Evolutionary conservation across 1,140 invertebrate genomes (phyloP), one percentile per base, ranked within the genome.

Genomic region (Centruroides sculpturatus): DNA sequence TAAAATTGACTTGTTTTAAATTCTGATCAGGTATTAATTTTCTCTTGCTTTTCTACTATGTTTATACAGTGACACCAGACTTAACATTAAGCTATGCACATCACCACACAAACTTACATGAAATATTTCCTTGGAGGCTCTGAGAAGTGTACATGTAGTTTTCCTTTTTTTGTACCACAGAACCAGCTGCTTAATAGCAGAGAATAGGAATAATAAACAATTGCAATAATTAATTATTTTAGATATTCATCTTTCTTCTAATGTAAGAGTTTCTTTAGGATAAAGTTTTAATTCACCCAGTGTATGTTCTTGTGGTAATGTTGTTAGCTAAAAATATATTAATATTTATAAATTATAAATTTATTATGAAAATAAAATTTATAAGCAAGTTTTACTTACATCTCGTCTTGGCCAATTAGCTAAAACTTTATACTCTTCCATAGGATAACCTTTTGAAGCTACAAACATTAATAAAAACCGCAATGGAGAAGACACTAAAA

Each of bases 391-490:
- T 41, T 35, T 68, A 83, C 84, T 85, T 78, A 88, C 85, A 82
- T 94, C 91, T 81, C 85, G 84, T 72, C 90, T 82, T 71, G 92
- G 92, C 86, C 87, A 94, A 71, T 87, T 89, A 67, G 85, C 85
- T 65, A 94, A 84, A 54, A 94, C 83, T 81, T 94, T 95, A 72
- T 85, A 94, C 70, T 92, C 87, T 69, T 87, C 84, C 63, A 81
- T 80, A 59, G 86, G 85, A 76, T 83, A 94, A 52, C 91, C 91
- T 78, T 89, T 80, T 35, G 89, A 86, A 50, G 85, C 82, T 47
- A 94, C 80, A 76, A 82, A 94, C 74, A 92, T 86, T 64, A 94
- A 77, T 67, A 95, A 76, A 62, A 82, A 83, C 79, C 81, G 75
- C 47, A 92, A 72, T 58, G 80, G 81, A 63, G 86, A 80, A 59